phyloP scores from a whole-genome alignment of 1,140 invertebrate species.

The Yoshiicerus persimilis region DNA sequence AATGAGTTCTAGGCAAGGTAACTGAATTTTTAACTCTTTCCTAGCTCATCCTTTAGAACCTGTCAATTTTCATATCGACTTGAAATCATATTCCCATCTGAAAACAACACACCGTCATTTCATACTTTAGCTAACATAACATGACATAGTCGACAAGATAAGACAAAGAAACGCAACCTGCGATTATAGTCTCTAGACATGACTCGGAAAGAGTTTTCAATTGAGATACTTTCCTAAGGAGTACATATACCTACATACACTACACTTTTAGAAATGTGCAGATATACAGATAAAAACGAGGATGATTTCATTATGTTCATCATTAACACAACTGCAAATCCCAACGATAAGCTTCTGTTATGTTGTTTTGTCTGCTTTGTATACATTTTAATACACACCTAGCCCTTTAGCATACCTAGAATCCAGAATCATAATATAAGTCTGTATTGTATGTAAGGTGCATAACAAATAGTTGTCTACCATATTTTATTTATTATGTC shows the following conservation, averaged over 20 bases:
- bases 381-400: too few relatives aligned
- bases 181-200: background rate
- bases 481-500: background rate
- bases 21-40: conserved; percentile 2
- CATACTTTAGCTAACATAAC: background rate
- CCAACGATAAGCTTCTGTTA: background rate
- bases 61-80: conserved; percentile 16
- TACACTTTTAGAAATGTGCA: background rate
- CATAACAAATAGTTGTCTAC: background rate
- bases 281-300: background rate
- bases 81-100: background rate
- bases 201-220: background rate
- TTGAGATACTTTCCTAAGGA: background rate
- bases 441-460: background rate
- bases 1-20: background rate
- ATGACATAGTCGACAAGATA: background rate
- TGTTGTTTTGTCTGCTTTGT: background rate
- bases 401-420: too few relatives aligned
- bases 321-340: background rate
- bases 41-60: background rate
- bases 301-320: background rate
- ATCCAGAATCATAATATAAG: background rate
- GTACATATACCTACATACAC: too few relatives aligned
- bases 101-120: background rate
- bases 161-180: background rate